Conservation (phyloP, 2,797 vertebrate species). For the Anomalospiza imberbis region DNA sequence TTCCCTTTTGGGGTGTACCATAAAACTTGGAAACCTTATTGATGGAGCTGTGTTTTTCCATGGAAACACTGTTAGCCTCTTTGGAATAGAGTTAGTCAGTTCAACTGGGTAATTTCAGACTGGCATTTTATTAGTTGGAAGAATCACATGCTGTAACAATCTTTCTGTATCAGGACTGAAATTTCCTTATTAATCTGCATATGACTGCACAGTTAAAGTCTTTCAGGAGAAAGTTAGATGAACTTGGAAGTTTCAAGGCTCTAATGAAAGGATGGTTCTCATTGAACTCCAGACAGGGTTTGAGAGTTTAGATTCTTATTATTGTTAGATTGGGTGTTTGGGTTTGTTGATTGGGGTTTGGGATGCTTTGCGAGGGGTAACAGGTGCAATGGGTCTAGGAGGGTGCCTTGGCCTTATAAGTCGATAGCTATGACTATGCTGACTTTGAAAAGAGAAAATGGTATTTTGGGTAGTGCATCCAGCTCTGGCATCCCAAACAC, state of each 20-base stretch:
- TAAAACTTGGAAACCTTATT: background rate
- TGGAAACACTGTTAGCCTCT: background rate
- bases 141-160: background rate
- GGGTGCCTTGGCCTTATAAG: background rate
- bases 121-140: background rate
- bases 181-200: background rate
- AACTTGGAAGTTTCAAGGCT: background rate
- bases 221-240: background rate
- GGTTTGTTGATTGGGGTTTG: background rate
- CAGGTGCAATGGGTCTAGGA: background rate
- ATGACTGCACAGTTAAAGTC: background rate
- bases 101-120: background rate
- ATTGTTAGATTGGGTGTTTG: background rate
- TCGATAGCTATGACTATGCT: background rate
- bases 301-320: background rate
- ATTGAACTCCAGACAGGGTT: background rate
- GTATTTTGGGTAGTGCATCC: background rate
- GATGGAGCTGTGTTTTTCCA: background rate
- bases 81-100: background rate
- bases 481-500: background rate
- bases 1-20: background rate
- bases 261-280: background rate
- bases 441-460: background rate
- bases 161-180: background rate
- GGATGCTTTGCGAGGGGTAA: background rate